Conservation (phyloP, 2,113 vertebrate species). For the Malaclemys terrapin region DNA sequence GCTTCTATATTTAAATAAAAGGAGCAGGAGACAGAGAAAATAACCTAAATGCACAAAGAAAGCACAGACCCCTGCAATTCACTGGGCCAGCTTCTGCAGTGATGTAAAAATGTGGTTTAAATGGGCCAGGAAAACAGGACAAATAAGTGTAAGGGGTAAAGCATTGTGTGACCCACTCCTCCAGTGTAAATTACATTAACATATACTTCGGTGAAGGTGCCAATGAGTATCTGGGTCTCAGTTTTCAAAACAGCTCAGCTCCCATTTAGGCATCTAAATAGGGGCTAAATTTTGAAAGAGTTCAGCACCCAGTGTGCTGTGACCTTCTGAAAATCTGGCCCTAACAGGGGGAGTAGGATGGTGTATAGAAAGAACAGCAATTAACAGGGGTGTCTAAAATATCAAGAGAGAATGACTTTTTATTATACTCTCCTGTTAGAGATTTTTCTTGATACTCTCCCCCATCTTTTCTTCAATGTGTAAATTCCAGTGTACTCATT, state of each 20-base stretch:
- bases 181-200: not conserved
- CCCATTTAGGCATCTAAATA: not conserved
- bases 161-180: not conserved
- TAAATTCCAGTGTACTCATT: not conserved
- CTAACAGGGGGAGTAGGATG: not conserved
- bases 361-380: not conserved
- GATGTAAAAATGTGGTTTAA: not conserved
- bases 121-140: not conserved
- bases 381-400: not conserved
- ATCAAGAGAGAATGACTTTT: not conserved
- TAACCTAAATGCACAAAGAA: not conserved
- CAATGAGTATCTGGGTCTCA: not conserved
- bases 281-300: not conserved
- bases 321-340: not conserved
- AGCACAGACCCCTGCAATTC: not conserved
- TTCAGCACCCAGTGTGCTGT: not conserved
- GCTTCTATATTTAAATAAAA: not conserved
- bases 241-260: not conserved
- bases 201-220: not conserved
- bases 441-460: not conserved
- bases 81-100: not conserved
- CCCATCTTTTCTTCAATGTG: not conserved
- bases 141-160: not conserved
- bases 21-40: not conserved
- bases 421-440: not conserved